Evolutionary conservation across 2,113 vertebrate species (phyloP), one percentile per base, ranked within the genome.

Genomic region (Sturnus vulgaris): DNA sequence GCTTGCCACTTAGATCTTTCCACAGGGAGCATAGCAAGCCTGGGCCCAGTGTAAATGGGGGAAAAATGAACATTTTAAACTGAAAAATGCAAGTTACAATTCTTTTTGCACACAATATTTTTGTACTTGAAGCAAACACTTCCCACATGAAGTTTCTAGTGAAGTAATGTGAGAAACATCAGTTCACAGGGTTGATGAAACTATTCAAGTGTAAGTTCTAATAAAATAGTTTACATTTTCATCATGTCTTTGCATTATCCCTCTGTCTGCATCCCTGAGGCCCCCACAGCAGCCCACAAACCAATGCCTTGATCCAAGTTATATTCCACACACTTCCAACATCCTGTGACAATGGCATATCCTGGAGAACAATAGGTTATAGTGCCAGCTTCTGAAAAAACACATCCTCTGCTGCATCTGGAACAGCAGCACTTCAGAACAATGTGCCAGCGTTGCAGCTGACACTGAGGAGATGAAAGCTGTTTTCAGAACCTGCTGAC

Each of bases 341-440:
- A 27, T 4, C 0, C 0, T 11, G 5, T 20, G n/a, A 30, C 42
- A 60, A 7, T 1, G 46, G 28, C 13, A 12, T 5, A 12, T 12
- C 83, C 75, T 22, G 24, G 13, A 12, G 31, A 15, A 52, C 56
- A 60, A 60, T 0, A 35, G 39, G n/a, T 66, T 20, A 42, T 7
- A 22, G 35, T 12, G 42, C 30, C 82, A 90, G 0, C 16, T 71
- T 49, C 71, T 92, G 64, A 35, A n/a, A 49, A 82, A 93, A 47
- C 11, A 46, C 28, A 59, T 53, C 63, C 59, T 49, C 5, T 35
- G 66, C 70, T 69, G 46, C 52, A 40, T 11, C 68, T 81, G 56
- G 13, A 71, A 14, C 60, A 49, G 31, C 73, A 80, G 8, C 76
- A 22, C 42, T 65, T 52, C 71, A 17, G 27, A 16, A 25, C 42